phyloP scores from a whole-genome alignment of 37 sponge, comb jelly and placozoan genomes.

The Halichondria panicea region DNA sequence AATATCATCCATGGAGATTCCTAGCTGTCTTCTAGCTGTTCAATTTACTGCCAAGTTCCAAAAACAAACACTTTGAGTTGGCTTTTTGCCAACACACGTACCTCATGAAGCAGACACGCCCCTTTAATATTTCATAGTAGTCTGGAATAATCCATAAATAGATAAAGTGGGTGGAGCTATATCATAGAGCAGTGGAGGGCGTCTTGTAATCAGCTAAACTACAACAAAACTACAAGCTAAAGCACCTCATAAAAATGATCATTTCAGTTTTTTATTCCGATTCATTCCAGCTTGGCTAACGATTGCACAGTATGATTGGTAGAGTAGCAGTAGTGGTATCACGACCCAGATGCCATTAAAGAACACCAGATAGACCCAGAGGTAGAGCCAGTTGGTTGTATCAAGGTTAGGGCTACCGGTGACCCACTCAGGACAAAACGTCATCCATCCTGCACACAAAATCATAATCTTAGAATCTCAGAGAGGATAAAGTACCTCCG shows the following conservation, averaged over 20 bases:
- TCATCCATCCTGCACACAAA: slow-evolving; percentile 69
- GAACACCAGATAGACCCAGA: slow-evolving; percentile 81
- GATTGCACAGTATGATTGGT: slow-evolving; percentile 63
- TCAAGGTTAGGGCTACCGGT: slow-evolving; percentile 61
- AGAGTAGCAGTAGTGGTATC: slow-evolving; percentile 43
- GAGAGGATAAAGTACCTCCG: slow-evolving; percentile 51
- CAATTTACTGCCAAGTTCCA: too few species aligned
- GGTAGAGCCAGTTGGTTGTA: slow-evolving; percentile 56
- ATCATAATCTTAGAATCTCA: too few species aligned
- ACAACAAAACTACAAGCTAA: too few species aligned
- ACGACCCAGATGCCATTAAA: slow-evolving; percentile 81
- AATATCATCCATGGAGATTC: slow-evolving; percentile 36
- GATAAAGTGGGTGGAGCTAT: too few species aligned
- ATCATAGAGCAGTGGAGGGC: too few species aligned
- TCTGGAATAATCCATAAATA: too few species aligned
- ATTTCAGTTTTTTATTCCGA: slow-evolving; percentile 5
- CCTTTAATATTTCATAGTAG: too few species aligned
- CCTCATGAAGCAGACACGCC: too few species aligned
- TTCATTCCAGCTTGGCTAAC: neutral
- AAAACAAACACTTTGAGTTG: too few species aligned
- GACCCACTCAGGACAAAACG: slow-evolving; percentile 80
- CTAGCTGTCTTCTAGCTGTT: neutral
- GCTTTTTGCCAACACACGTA: too few species aligned
- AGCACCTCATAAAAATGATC: too few species aligned
- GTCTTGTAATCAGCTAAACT: too few species aligned